Conservation (phyloP, 2,797 vertebrate genomes). For the Muscicapa striata region DNA sequence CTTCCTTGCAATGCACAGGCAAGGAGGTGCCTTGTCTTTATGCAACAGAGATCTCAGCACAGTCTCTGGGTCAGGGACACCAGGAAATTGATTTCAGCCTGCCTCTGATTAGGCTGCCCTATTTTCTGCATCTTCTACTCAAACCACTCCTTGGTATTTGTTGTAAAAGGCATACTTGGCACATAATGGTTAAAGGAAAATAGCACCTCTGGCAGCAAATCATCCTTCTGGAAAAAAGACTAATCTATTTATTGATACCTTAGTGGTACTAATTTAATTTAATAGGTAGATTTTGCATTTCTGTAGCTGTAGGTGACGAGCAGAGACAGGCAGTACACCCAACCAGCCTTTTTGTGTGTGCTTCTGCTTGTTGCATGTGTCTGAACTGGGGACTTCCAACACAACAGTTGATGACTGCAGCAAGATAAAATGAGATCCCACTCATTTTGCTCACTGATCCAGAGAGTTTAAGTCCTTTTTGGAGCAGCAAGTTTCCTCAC, state of each 20-base stretch:
- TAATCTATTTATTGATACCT: background rate
- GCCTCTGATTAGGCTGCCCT: background rate
- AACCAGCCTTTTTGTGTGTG: background rate
- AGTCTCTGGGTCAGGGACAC: background rate
- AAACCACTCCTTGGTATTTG: background rate
- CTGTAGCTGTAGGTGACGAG: background rate
- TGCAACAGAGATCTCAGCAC: background rate
- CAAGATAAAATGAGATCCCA: background rate
- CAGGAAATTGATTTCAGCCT: background rate
- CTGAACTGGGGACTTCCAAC: background rate
- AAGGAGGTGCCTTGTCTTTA: background rate
- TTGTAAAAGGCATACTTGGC: background rate
- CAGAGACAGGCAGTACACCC: rapidly evolving
- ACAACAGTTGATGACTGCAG: background rate
- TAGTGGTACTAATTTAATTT: background rate
- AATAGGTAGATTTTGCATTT: background rate
- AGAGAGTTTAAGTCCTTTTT: background rate
- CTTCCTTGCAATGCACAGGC: background rate
- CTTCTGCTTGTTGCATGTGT: background rate
- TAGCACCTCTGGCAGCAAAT: background rate
- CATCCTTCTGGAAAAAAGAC: background rate
- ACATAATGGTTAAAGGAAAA: background rate
- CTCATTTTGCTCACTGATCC: background rate
- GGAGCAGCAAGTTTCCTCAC: background rate
- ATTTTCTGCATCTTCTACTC: background rate